phyloP scores from a whole-genome alignment of 2,797 vertebrate species.

The Sparidentex hasta region DNA sequence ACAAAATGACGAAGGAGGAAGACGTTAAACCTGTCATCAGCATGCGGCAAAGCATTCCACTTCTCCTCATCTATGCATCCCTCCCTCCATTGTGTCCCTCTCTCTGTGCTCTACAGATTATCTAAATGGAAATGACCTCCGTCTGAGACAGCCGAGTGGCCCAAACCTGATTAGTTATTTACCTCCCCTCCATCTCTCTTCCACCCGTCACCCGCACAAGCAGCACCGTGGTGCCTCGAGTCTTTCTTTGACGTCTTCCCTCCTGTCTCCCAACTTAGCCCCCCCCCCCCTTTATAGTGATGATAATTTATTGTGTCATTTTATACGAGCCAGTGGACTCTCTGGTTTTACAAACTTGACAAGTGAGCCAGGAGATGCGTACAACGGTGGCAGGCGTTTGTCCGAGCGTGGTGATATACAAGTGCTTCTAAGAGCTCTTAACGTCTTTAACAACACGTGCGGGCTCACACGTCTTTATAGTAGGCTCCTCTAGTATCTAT shows the following conservation, averaged over 20 bases:
- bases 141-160: constrained; percentile 55
- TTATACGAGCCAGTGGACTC: constrained; percentile 49
- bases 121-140: constrained; percentile 74
- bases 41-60: constrained; percentile 30
- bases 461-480: constrained; percentile 35
- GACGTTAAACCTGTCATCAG: constrained; percentile 38
- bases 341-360: constrained; percentile 52
- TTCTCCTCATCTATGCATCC: constrained; percentile 26
- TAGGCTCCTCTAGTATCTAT: constrained; percentile 32
- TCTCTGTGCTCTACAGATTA: constrained; percentile 48
- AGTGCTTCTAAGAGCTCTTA: constrained; percentile 50
- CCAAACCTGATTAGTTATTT: constrained; percentile 71
- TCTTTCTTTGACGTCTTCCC: constrained; percentile 35
- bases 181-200: constrained; percentile 43
- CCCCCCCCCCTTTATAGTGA: constrained; percentile 1
- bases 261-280: constrained; percentile 22
- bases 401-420: constrained; percentile 29
- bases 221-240: background rate
- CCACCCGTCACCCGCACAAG: constrained; percentile 39
- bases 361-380: constrained; percentile 25
- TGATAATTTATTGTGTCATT: constrained; percentile 51
- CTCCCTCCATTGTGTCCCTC: constrained; percentile 13
- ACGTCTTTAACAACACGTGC: constrained; percentile 48
- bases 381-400: constrained; percentile 27
- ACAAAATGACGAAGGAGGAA: background rate